phyloP scores from a whole-genome alignment of 1,140 invertebrate genomes.

The Sitophilus oryzae region DNA sequence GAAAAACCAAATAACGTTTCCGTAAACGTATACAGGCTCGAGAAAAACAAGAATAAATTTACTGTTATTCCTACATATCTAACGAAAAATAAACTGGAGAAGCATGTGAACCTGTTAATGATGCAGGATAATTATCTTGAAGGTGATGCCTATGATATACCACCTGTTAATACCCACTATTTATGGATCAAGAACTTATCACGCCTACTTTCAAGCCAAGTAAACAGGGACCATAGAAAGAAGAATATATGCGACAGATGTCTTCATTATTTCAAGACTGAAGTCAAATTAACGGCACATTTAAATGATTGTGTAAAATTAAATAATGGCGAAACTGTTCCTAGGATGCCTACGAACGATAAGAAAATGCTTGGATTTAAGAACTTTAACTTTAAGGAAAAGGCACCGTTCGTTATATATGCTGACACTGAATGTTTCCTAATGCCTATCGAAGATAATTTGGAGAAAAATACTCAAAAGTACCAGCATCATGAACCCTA shows the following conservation, averaged over 20 bases:
- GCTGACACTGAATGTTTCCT: no score
- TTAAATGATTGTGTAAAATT: no score
- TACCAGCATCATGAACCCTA: constrained; percentile 40
- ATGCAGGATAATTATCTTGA: constrained; percentile 28
- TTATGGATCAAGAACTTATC: constrained; percentile 36
- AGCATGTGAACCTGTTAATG: constrained; percentile 33
- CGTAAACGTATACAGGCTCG: constrained; percentile 16
- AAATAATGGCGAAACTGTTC: constrained; percentile 18
- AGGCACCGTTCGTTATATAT: constrained; percentile 34
- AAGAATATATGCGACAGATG: constrained; percentile 38
- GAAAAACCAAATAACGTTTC: background rate
- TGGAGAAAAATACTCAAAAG: constrained; percentile 5
- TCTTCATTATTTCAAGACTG: constrained; percentile 33
- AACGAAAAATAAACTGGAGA: no score
- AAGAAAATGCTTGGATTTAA: constrained; percentile 30
- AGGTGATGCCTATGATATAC: constrained; percentile 15
- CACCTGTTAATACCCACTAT: constrained; percentile 32
- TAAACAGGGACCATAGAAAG: constrained; percentile 22
- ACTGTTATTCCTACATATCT: constrained; percentile 14
- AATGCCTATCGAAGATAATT: constrained; percentile 30
- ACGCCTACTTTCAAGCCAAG: constrained; percentile 30
- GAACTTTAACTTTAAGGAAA: constrained; percentile 32
- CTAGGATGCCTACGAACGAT: constrained; percentile 15
- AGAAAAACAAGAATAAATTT: constrained; percentile 17
- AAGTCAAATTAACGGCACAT: constrained; percentile 29